Evolutionary conservation across 2,797 vertebrate species (phyloP).

Genomic region (Carcharodon carcharias): DNA sequence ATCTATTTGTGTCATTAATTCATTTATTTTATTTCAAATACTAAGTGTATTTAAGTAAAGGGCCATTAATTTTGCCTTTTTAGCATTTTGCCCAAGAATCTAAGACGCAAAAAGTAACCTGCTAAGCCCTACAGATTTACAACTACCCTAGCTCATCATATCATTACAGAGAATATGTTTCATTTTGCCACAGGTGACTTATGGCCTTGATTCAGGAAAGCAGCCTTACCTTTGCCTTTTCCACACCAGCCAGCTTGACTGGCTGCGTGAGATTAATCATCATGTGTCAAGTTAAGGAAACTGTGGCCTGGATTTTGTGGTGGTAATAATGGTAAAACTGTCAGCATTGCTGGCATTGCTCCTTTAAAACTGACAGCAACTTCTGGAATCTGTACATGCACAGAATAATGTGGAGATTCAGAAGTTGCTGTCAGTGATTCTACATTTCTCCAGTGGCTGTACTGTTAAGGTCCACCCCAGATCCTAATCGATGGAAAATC

Average conservation of each 20-base stretch:
- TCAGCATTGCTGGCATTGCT: background rate
- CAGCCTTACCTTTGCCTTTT: background rate
- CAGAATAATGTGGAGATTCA: background rate
- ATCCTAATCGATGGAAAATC: background rate
- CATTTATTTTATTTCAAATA: no score
- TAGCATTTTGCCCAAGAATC: background rate
- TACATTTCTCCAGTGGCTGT: background rate
- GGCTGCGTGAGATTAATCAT: background rate
- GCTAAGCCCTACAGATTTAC: background rate
- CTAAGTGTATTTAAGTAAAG: no score
- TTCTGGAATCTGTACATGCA: background rate
- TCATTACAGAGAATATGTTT: background rate
- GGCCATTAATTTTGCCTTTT: no score
- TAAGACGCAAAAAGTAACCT: background rate
- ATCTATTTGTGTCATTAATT: no score
- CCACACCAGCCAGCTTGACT: background rate
- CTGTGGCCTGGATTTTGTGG: background rate
- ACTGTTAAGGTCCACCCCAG: background rate
- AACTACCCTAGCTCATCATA: background rate
- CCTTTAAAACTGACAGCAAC: background rate
- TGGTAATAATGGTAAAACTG: background rate
- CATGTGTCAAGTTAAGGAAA: background rate
- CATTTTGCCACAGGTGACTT: background rate
- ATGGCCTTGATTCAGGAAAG: background rate
- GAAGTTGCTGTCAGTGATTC: background rate